Evolutionary conservation across 1,140 invertebrate species (phyloP), one percentile per base, ranked within the genome.

Genomic region (Panagrolaimus sp.): DNA sequence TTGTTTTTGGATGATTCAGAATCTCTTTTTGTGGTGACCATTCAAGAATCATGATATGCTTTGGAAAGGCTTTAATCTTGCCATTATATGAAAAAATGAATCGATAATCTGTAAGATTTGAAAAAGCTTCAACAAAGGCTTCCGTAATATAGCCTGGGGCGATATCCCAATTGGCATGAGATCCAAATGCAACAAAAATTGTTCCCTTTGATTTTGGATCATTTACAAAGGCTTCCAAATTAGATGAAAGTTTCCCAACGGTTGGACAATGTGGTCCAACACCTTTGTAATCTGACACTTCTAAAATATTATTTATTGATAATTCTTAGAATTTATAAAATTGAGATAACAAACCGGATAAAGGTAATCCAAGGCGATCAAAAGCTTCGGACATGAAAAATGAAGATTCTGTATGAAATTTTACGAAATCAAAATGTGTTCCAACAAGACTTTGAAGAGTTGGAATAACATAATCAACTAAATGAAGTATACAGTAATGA

Each of bases 111-210:
- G 43, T 17, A 15, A 76, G 43, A 1, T 47, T 38, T 15, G 76
- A 14, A 10, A 76, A 52, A 2, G 67, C 75, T n/a, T 67, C 66
- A 15, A 73, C 44, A 26, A 76, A 67, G 5, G 67, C 77, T 10
- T 63, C 63, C 26, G 65, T 48, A 32, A 71, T 65, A 28, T 77
- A 45, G 24, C 71, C 43, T n/a, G 75, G 76, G 9, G 73, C 75
- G 38, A 48, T 71, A 32, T 38, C 43, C 76, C 76, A 79, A 17
- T 74, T 45, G n/a, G 68, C 70, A 24, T 74, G 64, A 15, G 76
- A 74, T 10, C 74, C 74, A 38, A 76, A 78, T n/a, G 74, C 76
- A 38, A 79, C 43, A 43, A 74, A 76, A 58, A 76, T 79, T 28
- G 73, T 76, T 28, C 74, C 74, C 12, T 63, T 14, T 14, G 63